These are phyloP conservation scores for Torymus auratus DNA, from an alignment of 2,888 invertebrate species.

Conservation along the genomic window DNA sequence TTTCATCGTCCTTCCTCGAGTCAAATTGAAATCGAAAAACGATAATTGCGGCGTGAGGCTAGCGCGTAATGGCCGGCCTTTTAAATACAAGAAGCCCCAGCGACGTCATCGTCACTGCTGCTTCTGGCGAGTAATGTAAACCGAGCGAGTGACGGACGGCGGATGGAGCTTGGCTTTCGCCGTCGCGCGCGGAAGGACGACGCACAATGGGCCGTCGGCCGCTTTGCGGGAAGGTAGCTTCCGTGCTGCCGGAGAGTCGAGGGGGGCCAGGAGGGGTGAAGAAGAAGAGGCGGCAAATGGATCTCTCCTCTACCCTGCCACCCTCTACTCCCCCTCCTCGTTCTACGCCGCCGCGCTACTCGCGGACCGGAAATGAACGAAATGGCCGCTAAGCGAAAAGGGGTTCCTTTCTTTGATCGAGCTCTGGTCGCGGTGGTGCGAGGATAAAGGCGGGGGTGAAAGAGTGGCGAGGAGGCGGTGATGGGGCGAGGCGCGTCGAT, in stretches of 20 bases:
- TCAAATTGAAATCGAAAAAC: conserved; percentile 72
- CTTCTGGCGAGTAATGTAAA: conserved; percentile 69
- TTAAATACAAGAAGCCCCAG: conserved; percentile 65
- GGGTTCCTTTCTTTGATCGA: conserved; percentile 73
- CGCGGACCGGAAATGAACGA: conserved; percentile 74
- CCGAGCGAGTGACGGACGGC: conserved; percentile 58
- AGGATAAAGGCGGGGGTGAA: too few species aligned
- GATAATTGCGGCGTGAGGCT: conserved; percentile 68
- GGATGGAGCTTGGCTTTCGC: conserved; percentile 42
- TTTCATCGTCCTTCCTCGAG: conserved; percentile 54
- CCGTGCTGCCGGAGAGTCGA: conserved; percentile 48
- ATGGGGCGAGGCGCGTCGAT: too few species aligned
- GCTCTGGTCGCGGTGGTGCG: conserved; percentile 24
- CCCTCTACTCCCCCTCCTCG: too few species aligned
- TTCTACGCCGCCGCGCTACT: conserved; percentile 42
- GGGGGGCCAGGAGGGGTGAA: neutral
- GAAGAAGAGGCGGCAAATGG: conserved; percentile 70
- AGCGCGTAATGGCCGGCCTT: conserved; percentile 68
- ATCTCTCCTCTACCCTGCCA: conserved; percentile 62
- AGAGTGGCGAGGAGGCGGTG: too few species aligned
- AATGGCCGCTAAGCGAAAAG: conserved; percentile 74
- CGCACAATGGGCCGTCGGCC: conserved; percentile 63
- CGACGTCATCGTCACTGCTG: conserved; percentile 56
- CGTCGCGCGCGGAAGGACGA: conserved; percentile 59
- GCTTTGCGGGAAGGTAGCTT: conserved; percentile 68